These are phyloP conservation scores for Noctuana brunneofusca DNA, from an alignment of 2,888 invertebrate species.

Conservation along the genomic window DNA sequence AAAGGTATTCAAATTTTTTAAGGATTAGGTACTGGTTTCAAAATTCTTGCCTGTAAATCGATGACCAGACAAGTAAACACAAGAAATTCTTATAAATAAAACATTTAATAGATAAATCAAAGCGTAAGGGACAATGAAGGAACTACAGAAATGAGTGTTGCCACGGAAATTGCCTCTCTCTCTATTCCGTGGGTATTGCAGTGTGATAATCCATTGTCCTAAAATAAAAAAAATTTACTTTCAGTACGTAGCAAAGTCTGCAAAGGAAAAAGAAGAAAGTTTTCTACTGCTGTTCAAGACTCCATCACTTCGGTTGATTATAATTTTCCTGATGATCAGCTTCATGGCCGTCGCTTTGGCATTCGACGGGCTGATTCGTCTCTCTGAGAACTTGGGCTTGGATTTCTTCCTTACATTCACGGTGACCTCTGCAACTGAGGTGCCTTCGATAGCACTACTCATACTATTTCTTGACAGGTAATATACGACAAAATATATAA, in stretches of 20 bases:
- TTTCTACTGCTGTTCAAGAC: conserved; percentile 48
- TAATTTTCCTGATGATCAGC: conserved; percentile 48
- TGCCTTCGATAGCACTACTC: conserved; percentile 51
- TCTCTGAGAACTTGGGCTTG: conserved; percentile 61
- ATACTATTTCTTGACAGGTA: conserved; percentile 50
- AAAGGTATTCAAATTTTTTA: too few species aligned
- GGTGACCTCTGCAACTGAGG: conserved; percentile 57
- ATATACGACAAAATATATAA: too few species aligned
- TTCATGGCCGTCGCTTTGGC: conserved; percentile 53
- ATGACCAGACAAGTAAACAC: too few species aligned
- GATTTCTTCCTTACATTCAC: conserved; percentile 63
- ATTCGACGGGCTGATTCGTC: conserved; percentile 59
- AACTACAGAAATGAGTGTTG: too few species aligned
- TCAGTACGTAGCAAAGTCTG: conserved; percentile 45
- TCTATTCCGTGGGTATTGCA: too few species aligned
- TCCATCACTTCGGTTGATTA: conserved; percentile 47
- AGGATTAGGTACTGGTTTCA: too few species aligned
- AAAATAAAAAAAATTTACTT: conserved; percentile 2
- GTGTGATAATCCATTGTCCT: too few species aligned
- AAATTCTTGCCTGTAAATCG: too few species aligned
- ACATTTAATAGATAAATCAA: too few species aligned
- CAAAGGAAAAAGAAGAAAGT: conserved; percentile 48
- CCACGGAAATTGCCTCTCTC: too few species aligned
- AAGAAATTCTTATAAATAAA: too few species aligned
- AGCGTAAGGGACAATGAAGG: too few species aligned